Percentiles rank a stretch among this genome's conserved stretches.
Evolutionary conservation across 2,797 vertebrate genomes (phyloP).

Genomic region (Platyrinchus mystaceus): DNA sequence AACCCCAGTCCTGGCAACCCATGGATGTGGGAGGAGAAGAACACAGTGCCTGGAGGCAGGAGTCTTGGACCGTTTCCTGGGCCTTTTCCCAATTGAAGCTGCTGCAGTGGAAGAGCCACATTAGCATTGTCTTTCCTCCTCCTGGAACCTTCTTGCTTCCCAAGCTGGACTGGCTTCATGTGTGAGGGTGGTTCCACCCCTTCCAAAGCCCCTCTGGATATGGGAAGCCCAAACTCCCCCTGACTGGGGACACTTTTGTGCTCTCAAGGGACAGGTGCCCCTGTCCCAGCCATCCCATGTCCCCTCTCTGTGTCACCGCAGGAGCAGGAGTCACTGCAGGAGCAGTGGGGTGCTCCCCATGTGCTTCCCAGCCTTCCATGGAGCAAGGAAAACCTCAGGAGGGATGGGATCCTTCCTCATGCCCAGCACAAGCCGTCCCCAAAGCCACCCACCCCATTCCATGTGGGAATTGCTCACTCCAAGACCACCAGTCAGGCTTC

Average conservation of each 20-base stretch:
- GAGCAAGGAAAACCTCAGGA: background rate
- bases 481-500: background rate
- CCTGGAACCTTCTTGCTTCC: background rate
- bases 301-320: background rate
- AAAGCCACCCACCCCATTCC: rapidly evolving
- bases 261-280: background rate
- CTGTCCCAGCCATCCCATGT: rapidly evolving
- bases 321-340: background rate
- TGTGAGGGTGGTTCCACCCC: background rate
- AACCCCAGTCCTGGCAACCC: background rate
- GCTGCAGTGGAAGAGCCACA: background rate
- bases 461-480: rapidly evolving
- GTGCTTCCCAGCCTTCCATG: background rate
- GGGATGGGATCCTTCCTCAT: background rate
- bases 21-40: background rate
- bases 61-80: background rate
- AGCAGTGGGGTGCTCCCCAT: rapidly evolving
- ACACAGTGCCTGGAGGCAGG: background rate
- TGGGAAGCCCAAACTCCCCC: rapidly evolving
- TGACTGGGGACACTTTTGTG: rapidly evolving
- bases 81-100: background rate
- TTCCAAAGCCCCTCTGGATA: background rate
- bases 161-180: background rate
- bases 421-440: background rate
- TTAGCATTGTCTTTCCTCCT: background rate